Base-by-base conservation (phyloP, 2,888 invertebrate species). In the Andrena praecox region DNA sequence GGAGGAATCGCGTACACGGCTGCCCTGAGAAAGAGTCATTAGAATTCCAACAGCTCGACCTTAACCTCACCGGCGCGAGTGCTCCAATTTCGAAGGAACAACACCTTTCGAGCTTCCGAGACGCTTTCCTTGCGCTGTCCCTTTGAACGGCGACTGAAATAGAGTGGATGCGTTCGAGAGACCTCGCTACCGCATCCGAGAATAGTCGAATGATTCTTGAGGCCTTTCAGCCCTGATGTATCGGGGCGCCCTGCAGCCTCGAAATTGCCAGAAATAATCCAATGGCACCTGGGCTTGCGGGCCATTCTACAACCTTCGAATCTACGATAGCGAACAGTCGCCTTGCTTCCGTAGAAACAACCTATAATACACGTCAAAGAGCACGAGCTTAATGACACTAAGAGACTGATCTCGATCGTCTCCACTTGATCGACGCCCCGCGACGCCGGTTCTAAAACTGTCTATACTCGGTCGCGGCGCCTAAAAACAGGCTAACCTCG, bases 131-230 rank as follows among this genome's bases (percentile, higher is more conserved):
- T 4, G 12, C 54, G 24, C 12, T 24, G 56, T 50, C 71, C 77
- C 56, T 77, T 77, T 27, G 63, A 31, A 24, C n/a, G n/a, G n/a
- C 64, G 42, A 60, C 52, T 20, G 31, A 70, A 66, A 70, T 77
- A 70, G 52, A 16, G 7, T 33, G 56, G 29, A 52, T 42, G 62
- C 35, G 16, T 20, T 8, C 20, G 73, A 64, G 48, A 74, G 74
- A 77, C 64, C 79, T 80, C 64, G 79, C 77, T 42, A 62, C 78
- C 70, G 66, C 71, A 66, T 80, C 78, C 70, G 50, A 70, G 77
- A 80, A 77, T 80, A 80, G 80, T 77, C 27, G 78, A 77, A 77
- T 77, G 64, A 70, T 69, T 77, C 63, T 35, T 56, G 77, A 59
- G 67, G 69, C 50, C 64, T 66, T 54, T 54, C 52, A 71, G 63